Base-by-base conservation (phyloP, 2,888 invertebrate genomes). In the Amblyteles armatorius region DNA sequence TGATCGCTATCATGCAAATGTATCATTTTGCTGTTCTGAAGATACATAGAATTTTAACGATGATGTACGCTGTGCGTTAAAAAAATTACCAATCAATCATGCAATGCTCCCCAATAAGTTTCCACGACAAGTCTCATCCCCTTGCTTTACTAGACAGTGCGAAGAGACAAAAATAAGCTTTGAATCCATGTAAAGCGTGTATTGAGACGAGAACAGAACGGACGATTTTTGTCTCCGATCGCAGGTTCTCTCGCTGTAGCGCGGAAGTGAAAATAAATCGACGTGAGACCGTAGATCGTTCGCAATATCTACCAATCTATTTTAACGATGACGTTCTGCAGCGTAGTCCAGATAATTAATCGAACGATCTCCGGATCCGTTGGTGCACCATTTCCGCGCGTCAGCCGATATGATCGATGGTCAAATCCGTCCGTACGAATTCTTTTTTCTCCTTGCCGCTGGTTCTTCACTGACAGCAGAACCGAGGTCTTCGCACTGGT, bases 341-440 rank as follows among this genome's bases (percentile, higher is more conserved):
- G 72, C 57, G 19, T 60, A 52, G 71, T 77, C 63, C 65, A 68
- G 79, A 84, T 76, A 88, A 89, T 87, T 88, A 89, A 86, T 88
- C 82, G 82, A 83, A 86, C 86, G 76, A 86, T 84, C 87, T 83
- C 77, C 83, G 87, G 40, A 74, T 65, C 73, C 72, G 29, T 44
- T 63, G 69, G 40, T 57, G 82, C 73, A 80, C 74, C 88, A 79
- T 85, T 85, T 85, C 87, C 81, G 82, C 48, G 82, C 82, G 88
- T 89, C 88, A 86, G 72, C 85, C 86, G 77, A 85, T 65, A 67
- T 89, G 86, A 90, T 84, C 88, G 90, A 89, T 90, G 85, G 86
- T 85, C 85, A 72, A 84, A 86, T 80, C 74, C 82, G 71, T 82
- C 67, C 79, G 86, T 87, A 88, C 84, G 86, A 86, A 88, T 89